Evolutionary conservation across 2,113 vertebrate genomes (phyloP).

Genomic region (Tragelaphus imberbis): DNA sequence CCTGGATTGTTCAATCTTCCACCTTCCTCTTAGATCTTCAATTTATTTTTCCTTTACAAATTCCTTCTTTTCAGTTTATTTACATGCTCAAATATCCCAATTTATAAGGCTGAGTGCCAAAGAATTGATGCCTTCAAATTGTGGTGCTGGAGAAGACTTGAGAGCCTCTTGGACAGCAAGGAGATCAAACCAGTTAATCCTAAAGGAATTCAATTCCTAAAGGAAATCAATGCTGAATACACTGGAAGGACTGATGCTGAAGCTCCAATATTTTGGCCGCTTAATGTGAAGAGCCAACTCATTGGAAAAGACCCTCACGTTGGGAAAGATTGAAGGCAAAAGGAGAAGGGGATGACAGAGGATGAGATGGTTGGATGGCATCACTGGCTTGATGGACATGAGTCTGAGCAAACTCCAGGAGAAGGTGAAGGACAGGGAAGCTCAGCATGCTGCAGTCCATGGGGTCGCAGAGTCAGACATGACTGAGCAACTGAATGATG

Average conservation of each 20-base stretch:
- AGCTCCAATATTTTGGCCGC: neutral
- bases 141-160: neutral
- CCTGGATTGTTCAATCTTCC: neutral
- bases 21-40: neutral
- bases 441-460: neutral
- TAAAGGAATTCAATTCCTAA: neutral
- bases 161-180: neutral
- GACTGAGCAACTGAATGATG: neutral
- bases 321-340: neutral
- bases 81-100: neutral
- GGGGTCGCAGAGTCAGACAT: neutral
- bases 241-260: neutral
- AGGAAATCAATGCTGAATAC: neutral
- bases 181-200: neutral
- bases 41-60: slow-evolving; percentile 12
- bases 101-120: neutral
- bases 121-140: neutral
- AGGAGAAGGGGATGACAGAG: neutral
- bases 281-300: neutral
- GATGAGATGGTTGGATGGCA: neutral
- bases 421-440: neutral
- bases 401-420: neutral
- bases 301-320: neutral
- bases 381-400: neutral
- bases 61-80: slow-evolving; percentile 1